Base-by-base conservation (phyloP, 2,888 invertebrate species). In the Chloroclysta siterata region DNA sequence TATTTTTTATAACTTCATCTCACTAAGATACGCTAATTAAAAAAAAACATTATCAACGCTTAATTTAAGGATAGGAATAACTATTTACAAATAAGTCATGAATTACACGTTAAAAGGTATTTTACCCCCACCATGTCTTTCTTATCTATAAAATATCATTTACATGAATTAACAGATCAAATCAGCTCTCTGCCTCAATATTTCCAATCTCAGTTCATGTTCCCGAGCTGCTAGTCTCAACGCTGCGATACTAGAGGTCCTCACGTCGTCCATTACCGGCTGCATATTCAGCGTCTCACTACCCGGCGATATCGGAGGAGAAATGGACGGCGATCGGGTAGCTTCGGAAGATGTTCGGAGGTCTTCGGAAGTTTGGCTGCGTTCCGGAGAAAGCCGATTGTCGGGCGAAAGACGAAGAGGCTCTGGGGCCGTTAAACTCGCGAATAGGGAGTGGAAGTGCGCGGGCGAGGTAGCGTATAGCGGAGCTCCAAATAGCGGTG, bases 191-290 rank as follows among this genome's bases (percentile, higher is more conserved):
- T 97, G 97, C 55, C 97, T 94, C 70, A 97, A 87, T 92, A 96
- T 94, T 85, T 97, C 97, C 75, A 98, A 91, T 83, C 97, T 95
- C 51, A 97, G 89, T 85, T 98, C 98, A 85, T 98, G 98, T 81
- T 98, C 98, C 41, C 98, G 93, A 0, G 98, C 98, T 76, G 98
- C 98, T 54, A 97, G 88, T 73, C 98, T 93, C 63, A 98, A 90
- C 0, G 97, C 96, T 0, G 97, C 97, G 73, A 98, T 98, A 79
- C 98, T 98, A 13, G 97, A 97, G 71, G 95, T 96, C 73, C 97
- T 93, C n/a, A 97, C 94, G 81, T 97, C 97, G 39, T 92, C 93
- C 68, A 83, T 76, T 66, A 64, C 73, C 5, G 95, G 95, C 44
- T 92, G 77, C 76, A 90, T 79, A 39, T 90, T 89, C 58, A 94